Percentiles rank a stretch among this genome's conserved stretches.
phyloP scores from a whole-genome alignment of 2,888 invertebrate genomes.

The Ferrisia virgata region DNA sequence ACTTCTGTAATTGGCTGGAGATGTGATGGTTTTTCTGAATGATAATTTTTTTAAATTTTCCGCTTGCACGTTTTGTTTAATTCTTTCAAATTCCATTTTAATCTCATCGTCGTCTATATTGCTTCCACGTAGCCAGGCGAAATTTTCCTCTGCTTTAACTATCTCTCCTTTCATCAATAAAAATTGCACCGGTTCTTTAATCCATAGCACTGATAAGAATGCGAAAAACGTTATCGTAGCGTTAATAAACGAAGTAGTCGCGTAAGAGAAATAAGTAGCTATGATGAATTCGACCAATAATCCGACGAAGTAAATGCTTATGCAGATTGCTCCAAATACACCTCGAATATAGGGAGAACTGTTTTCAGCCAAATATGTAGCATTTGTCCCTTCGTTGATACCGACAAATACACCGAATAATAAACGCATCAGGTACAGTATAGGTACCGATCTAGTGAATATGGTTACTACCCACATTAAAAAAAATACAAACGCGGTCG shows the following conservation, averaged over 20 bases:
- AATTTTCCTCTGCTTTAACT: background rate
- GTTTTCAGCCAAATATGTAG: background rate
- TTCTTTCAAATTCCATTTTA: background rate
- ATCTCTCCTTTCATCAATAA: slow-evolving; percentile 18
- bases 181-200: background rate
- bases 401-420: background rate
- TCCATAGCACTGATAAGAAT: background rate
- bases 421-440: background rate
- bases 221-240: background rate
- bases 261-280: background rate
- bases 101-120: background rate
- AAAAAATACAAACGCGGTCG: background rate
- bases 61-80: background rate
- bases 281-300: background rate
- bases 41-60: background rate
- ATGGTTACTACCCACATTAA: background rate
- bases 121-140: background rate
- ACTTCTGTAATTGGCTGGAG: slow-evolving; percentile 3
- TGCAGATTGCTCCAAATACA: background rate
- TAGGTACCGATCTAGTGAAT: background rate
- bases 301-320: background rate
- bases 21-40: background rate
- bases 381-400: background rate
- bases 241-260: background rate
- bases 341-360: background rate